Evolutionary conservation across 1,140 invertebrate species (phyloP), one percentile per base, ranked within the genome.

Genomic region (Heterodera schachtii): DNA sequence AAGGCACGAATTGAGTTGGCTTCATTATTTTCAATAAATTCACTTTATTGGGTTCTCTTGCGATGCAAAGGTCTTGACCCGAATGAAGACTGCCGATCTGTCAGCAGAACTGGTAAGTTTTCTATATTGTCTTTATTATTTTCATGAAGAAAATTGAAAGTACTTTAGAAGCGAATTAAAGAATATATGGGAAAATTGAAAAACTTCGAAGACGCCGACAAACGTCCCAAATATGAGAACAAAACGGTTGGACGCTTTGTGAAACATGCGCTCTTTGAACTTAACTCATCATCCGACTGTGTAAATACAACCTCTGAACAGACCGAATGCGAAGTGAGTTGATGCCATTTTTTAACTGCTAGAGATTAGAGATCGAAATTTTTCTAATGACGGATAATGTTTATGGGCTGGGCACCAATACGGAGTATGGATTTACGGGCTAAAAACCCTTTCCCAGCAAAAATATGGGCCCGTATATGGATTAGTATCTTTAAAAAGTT

Each of bases 171-270:
- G 41, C 57, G 75, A 60, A 76, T 66, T 6, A 76, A 76, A 16
- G 75, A 76, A 52, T 76, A 76, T 76, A 76, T 76, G 44, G 41
- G 57, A 76, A 76, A 76, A 44, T 76, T 76, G 66, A 76, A 76
- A 47, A 41, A 57, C 9, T 76, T 64, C 21, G 75, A 76, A 49
- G 75, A 76, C 43, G 43, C 66, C 43, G n/a, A n/a, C 44, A 76
- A 76, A 60, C 41, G 75, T 19, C 75, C 75, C 6, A 76, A 76
- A 60, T 76, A 76, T 76, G 75, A 49, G 43, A 66, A 66, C 16
- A 76, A 76, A 76, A 76, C 75, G 41, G 75, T 47, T 41, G 44
- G n/a, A 21, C 75, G 75, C 7, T 76, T 76, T 60, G 75, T 76
- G 57, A 76, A 76, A 7, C 49, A 76, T 52, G 47, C 75, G 43